Conservation (phyloP, 92 coral and sea anemone genomes). For the Siderastrea radians region DNA sequence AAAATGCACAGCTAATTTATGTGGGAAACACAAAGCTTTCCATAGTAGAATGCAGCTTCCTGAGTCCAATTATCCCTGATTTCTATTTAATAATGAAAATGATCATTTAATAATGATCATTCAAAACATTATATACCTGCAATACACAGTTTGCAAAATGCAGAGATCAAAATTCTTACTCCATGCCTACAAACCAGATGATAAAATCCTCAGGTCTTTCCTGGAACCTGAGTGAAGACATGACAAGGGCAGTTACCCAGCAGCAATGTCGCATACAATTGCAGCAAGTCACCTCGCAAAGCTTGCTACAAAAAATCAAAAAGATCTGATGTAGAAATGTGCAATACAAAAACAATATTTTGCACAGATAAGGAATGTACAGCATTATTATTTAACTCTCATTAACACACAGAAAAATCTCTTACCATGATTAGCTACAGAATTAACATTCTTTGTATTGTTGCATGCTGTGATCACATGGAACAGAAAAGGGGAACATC, state of each 20-base stretch:
- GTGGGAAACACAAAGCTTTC: too few relatives aligned
- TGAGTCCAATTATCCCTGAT: too few relatives aligned
- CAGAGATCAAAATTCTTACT: neutral
- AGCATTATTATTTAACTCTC: too few relatives aligned
- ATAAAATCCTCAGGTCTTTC: slow-evolving; percentile 7
- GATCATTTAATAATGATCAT: too few relatives aligned
- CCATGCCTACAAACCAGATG: slow-evolving; percentile 8
- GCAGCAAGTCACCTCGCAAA: slow-evolving; percentile 6
- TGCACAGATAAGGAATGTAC: neutral
- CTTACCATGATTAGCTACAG: too few relatives aligned
- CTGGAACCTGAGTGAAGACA: neutral
- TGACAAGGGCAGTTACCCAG: slow-evolving; percentile 14
- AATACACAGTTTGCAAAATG: neutral
- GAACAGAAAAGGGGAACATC: too few relatives aligned
- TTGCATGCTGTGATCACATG: too few relatives aligned
- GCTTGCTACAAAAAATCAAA: neutral
- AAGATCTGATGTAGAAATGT: neutral
- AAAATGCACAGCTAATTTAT: too few relatives aligned
- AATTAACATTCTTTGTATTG: too few relatives aligned
- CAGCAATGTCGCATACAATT: slow-evolving; percentile 4
- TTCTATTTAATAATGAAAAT: too few relatives aligned
- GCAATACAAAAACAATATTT: neutral
- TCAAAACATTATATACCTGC: neutral
- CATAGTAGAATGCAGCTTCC: too few relatives aligned
- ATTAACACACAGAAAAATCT: too few relatives aligned